phyloP scores from a whole-genome alignment of 2,113 vertebrate genomes.

The Amia ocellicauda region DNA sequence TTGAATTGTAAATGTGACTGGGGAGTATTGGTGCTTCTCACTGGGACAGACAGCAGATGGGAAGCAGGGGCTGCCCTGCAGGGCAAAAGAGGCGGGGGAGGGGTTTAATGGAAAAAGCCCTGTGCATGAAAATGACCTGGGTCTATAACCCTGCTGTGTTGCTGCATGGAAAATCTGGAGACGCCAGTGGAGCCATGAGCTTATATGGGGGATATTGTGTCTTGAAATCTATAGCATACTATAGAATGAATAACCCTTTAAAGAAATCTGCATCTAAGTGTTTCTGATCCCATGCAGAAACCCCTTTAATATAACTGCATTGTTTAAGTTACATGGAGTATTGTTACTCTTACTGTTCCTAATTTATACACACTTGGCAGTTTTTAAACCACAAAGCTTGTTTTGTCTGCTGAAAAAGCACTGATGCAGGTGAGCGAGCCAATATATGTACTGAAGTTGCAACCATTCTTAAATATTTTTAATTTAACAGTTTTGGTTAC shows the following conservation, averaged over 20 bases:
- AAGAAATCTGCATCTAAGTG: not conserved
- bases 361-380: too few relatives aligned
- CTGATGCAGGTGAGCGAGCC: too few relatives aligned
- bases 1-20: slow-evolving; percentile 77
- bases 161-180: slow-evolving; percentile 10
- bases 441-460: too few relatives aligned
- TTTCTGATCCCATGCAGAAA: too few relatives aligned
- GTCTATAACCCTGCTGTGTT: slow-evolving; percentile 46
- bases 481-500: too few relatives aligned
- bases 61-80: slow-evolving; percentile 64
- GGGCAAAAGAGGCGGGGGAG: slow-evolving; percentile 53
- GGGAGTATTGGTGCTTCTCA: slow-evolving; percentile 45
- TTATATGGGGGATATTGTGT: not conserved
- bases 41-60: slow-evolving; percentile 70
- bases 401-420: too few relatives aligned
- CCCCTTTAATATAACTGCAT: too few relatives aligned
- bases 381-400: too few relatives aligned
- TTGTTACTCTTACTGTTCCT: too few relatives aligned
- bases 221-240: slow-evolving; percentile 5
- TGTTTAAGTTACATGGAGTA: too few relatives aligned
- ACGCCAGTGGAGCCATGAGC: not conserved
- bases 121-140: slow-evolving; percentile 59
- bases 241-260: not conserved
- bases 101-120: slow-evolving; percentile 43
- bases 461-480: too few relatives aligned